Percentiles rank a stretch among this genome's conserved stretches.
Conservation (phyloP, 2,797 vertebrate genomes). For the Liasis olivaceus region DNA sequence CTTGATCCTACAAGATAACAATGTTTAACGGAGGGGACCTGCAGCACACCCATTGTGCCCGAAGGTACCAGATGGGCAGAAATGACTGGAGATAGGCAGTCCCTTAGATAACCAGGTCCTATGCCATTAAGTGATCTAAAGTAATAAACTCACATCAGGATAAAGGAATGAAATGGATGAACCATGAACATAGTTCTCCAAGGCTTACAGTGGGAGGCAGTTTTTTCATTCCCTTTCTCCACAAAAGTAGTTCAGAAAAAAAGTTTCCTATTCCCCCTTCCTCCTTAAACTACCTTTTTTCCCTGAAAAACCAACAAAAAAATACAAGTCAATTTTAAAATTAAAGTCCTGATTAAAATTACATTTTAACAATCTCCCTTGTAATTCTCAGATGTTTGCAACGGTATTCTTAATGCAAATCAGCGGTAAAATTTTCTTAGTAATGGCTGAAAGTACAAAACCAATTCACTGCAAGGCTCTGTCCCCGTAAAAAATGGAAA, state of each 20-base stretch:
- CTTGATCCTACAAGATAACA: neutral
- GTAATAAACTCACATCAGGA: neutral
- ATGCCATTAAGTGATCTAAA: neutral
- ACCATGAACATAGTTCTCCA: neutral
- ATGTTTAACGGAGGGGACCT: neutral
- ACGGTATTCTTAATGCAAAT: neutral
- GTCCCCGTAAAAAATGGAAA: neutral
- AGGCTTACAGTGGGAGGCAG: neutral
- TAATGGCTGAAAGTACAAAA: neutral
- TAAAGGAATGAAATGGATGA: neutral
- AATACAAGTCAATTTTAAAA: neutral
- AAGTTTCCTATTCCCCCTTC: neutral
- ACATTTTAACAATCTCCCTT: neutral
- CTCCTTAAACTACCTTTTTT: neutral
- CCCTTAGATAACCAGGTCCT: neutral
- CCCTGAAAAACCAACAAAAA: neutral
- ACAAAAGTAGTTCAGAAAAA: neutral
- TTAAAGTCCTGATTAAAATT: neutral
- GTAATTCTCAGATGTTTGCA: neutral
- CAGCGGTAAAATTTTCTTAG: neutral
- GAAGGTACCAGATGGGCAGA: neutral
- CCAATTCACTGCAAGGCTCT: neutral
- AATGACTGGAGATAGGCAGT: neutral
- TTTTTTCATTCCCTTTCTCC: neutral
- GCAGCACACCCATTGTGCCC: neutral